Conservation (phyloP, 2,113 vertebrate species). For the Antechinus stuartii region DNA sequence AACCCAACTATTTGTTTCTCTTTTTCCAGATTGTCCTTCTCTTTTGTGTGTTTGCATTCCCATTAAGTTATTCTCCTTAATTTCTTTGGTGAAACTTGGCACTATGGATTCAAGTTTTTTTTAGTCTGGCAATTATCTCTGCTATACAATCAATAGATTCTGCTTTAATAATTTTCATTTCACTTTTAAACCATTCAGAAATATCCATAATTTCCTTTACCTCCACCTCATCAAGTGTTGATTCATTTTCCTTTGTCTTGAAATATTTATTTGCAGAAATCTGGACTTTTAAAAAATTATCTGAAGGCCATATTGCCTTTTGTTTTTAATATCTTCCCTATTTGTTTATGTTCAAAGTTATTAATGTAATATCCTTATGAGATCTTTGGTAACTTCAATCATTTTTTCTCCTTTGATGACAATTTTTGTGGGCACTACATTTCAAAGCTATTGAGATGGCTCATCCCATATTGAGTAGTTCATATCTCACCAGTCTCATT, state of each 20-base stretch:
- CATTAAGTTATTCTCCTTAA: background rate
- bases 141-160: background rate
- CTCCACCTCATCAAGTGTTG: background rate
- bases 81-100: background rate
- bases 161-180: background rate
- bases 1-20: background rate
- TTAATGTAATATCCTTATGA: background rate
- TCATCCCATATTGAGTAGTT: background rate
- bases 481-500: background rate
- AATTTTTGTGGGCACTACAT: background rate
- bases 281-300: background rate
- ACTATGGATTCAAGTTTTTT: background rate
- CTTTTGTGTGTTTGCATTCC: background rate
- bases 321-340: background rate
- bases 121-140: background rate
- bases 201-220: background rate
- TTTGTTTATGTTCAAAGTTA: background rate
- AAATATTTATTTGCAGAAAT: background rate
- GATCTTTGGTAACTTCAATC: background rate
- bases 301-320: background rate
- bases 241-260: background rate
- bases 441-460: background rate
- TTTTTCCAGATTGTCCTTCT: background rate
- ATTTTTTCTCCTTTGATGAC: background rate
- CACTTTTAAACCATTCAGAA: background rate